Conservation (phyloP, 2,113 vertebrate species). For the Nycticorax nycticorax region DNA sequence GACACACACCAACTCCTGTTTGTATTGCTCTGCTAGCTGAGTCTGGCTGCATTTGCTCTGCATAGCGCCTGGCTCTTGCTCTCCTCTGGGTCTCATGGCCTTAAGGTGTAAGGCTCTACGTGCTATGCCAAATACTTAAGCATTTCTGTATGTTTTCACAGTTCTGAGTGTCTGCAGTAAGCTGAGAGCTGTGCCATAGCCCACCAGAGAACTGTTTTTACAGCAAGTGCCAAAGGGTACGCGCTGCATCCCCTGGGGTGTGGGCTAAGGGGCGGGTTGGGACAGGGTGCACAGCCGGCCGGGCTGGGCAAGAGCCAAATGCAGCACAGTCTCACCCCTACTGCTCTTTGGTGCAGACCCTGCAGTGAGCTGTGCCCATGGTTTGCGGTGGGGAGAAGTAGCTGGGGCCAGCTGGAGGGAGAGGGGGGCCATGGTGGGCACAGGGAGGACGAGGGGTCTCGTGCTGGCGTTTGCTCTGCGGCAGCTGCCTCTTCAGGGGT, state of each 20-base stretch:
- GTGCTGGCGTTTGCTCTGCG: neutral
- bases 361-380: neutral
- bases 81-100: neutral
- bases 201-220: neutral
- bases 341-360: neutral
- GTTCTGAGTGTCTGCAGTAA: neutral
- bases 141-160: neutral
- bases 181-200: neutral
- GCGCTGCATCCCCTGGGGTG: neutral
- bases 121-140: neutral
- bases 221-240: neutral
- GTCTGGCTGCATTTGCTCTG: neutral
- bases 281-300: neutral
- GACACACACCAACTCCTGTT: neutral
- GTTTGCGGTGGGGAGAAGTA: neutral
- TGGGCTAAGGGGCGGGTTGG: neutral
- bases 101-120: neutral
- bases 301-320: neutral
- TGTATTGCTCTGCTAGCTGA: neutral
- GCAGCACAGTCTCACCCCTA: fast-evolving
- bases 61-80: neutral
- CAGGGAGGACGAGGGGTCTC: neutral
- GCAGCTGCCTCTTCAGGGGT: neutral
- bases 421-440: fast-evolving
- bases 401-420: neutral